phyloP scores from a whole-genome alignment of 2,888 invertebrate species.

The Alviniconcha strummeri region DNA sequence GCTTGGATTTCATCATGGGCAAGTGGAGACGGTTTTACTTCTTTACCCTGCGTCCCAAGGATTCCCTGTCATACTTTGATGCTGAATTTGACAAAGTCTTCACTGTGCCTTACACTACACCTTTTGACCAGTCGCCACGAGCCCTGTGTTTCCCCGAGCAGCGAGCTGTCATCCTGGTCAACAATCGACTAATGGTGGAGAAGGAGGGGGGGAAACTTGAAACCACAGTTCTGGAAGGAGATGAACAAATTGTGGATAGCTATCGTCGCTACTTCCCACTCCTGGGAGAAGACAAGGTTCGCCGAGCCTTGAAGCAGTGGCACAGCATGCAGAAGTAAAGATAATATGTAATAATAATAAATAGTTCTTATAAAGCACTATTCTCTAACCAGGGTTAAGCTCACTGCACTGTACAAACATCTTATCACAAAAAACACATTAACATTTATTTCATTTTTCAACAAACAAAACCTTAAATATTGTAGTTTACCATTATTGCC shows the following conservation, averaged over 20 bases:
- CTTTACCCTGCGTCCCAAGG: constrained; percentile 30
- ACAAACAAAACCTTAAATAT: not conserved
- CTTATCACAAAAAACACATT: too few relatives aligned
- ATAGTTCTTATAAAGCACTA: too few relatives aligned
- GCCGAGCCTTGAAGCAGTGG: constrained; percentile 18
- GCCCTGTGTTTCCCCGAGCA: constrained; percentile 38
- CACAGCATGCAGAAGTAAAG: not conserved
- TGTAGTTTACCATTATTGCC: not conserved
- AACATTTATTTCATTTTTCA: too few relatives aligned
- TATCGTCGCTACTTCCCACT: constrained; percentile 12
- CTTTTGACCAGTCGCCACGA: constrained; percentile 38
- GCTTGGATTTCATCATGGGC: constrained; percentile 36
- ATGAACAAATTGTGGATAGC: constrained; percentile 2
- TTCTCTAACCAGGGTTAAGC: too few relatives aligned
- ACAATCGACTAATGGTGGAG: constrained; percentile 40
- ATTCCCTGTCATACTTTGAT: constrained; percentile 38
- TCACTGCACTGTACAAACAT: too few relatives aligned
- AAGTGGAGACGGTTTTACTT: constrained; percentile 45
- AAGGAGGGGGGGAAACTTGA: constrained; percentile 33
- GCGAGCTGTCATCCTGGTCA: constrained; percentile 41
- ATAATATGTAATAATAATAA: too few relatives aligned
- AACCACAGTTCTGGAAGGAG: constrained; percentile 14
- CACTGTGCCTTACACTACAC: constrained; percentile 32
- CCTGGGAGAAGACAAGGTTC: not conserved
- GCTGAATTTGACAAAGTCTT: constrained; percentile 40